Base-by-base conservation (phyloP, 30 jellyfish, hydroid and myxozoan genomes). In the Pelagia noctiluca region DNA sequence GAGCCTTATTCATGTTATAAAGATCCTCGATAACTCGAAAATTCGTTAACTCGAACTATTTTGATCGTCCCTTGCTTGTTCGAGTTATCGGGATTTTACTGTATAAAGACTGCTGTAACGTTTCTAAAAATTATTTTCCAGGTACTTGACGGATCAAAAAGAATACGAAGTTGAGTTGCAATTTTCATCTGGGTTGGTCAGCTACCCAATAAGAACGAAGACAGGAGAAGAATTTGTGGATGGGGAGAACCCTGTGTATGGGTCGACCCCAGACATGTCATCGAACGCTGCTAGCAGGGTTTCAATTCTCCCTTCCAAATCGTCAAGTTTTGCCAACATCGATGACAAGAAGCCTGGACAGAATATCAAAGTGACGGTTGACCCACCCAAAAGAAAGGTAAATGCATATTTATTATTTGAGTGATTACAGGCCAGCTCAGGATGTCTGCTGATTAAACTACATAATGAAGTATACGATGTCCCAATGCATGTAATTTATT, bases 91-190 rank as follows among this genome's bases (percentile, higher is more conserved):
- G n/a, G n/a, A n/a, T n/a, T n/a, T n/a, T n/a, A n/a, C n/a, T n/a
- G n/a, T n/a, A n/a, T n/a, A 24, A 4, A 47, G 76, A 21, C 8
- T 3, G 49, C 76, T 24, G 1, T 26, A 2, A 25, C 25, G 49
- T 37, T 36, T 50, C 24, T 35, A 13, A 22, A 30, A 10, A 22
- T 3, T 53, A 13, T 7, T 37, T 38, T 30, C 37, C 16, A 92
- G 98, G 25, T 92, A 92, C 60, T 70, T 92, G 92, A 92, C 97
- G 35, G 98, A 97, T 12, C 98, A 92, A 71, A 85, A 79, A 37
- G 98, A 92, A 79, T 92, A 86, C 75, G 98, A 92, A 64, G 97
- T 92, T 28, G 98, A 92, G 61, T 63, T 92, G 28, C 98, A 92
- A 53, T 92, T 92, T 71, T 10, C 97, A n/a, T 66, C 94, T 12